Evolutionary conservation across 2,797 vertebrate species (phyloP), one percentile per base, ranked within the genome.

Genomic region (Euthynnus affinis): DNA sequence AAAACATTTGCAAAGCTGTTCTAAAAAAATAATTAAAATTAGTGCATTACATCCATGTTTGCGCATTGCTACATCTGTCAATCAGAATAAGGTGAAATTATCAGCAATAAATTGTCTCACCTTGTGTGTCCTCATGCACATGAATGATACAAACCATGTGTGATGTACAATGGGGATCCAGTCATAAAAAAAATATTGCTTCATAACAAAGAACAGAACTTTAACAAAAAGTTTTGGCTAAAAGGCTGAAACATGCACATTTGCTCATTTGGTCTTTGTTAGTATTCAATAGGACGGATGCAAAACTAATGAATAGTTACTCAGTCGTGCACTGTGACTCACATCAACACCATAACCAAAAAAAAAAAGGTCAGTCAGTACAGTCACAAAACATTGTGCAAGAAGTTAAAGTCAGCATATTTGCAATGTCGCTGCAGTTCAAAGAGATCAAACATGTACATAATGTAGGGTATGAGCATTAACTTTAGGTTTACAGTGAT

Each of bases 401-500:
- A 58, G 1, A 64, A 57, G 6, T 6, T 23, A 32, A 10, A 14
- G 9, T 62, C 32, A 52, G 12, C 14, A 52, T 52, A 53, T 63
- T 42, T 29, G 44, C 32, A 61, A 14, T 29, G 20, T 18, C 3
- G 3, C n/a, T 25, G 34, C 0, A 12, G 29, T 20, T 52, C 15
- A 64, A 27, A 56, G 25, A 70, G 59, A 10, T 59, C 59, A 49
- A 29, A 37, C 22, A 14, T 48, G 13, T 55, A 10, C 49, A 48
- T n/a, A 34, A 12, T 65, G 18, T 42, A 27, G 22, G 20, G 20
- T 46, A 25, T 37, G 25, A 58, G 34, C 17, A 51, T 34, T 40
- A 44, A 42, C 34, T 64, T 1, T 58, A 74, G 64, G 15, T 84
- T 51, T 53, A 27, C 9, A 80, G 18, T 81, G n/a, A 63, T 74